A percentile compares a stretch with the other conserved stretches of the same genome.
These are phyloP conservation scores for Goniozus legneri DNA, from an alignment of 1,140 invertebrate genomes.

Conservation along the genomic window DNA sequence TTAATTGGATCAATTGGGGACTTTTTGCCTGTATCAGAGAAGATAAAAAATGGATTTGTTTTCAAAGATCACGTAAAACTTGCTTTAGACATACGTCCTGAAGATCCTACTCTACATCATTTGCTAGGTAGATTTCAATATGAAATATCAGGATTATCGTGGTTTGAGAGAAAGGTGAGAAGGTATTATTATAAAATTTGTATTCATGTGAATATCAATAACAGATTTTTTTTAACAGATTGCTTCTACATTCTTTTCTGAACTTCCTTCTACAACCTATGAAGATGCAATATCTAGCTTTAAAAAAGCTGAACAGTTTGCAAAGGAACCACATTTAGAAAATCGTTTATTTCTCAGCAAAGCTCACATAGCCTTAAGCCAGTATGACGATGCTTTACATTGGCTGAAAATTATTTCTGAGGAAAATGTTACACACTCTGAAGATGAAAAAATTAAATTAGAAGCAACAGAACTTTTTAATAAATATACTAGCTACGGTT, in stretches of 20 bases:
- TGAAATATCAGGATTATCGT: constrained; percentile 64
- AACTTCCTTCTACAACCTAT: constrained; percentile 62
- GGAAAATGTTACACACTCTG: constrained; percentile 41
- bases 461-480: constrained; percentile 35
- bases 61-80: constrained; percentile 73
- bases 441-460: constrained; percentile 45
- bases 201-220: neutral
- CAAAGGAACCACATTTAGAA: constrained; percentile 63
- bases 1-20: constrained; percentile 64
- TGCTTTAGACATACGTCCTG: constrained; percentile 65
- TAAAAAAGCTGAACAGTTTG: constrained; percentile 62
- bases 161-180: constrained; percentile 67
- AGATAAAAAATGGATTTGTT: constrained; percentile 64
- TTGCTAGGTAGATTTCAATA: constrained; percentile 69
- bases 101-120: constrained; percentile 66
- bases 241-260: constrained; percentile 66
- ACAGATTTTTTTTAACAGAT: constrained; percentile 27
- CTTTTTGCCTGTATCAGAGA: constrained; percentile 62
- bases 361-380: constrained; percentile 59
- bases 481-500: constrained; percentile 36
- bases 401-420: constrained; percentile 58
- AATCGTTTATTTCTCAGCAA: constrained; percentile 71
- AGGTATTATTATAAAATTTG: constrained; percentile 7
- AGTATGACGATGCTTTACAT: constrained; percentile 56
- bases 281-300: constrained; percentile 68